phyloP scores from a whole-genome alignment of 2,797 vertebrate genomes.

The Pseudochromis fuscus region DNA sequence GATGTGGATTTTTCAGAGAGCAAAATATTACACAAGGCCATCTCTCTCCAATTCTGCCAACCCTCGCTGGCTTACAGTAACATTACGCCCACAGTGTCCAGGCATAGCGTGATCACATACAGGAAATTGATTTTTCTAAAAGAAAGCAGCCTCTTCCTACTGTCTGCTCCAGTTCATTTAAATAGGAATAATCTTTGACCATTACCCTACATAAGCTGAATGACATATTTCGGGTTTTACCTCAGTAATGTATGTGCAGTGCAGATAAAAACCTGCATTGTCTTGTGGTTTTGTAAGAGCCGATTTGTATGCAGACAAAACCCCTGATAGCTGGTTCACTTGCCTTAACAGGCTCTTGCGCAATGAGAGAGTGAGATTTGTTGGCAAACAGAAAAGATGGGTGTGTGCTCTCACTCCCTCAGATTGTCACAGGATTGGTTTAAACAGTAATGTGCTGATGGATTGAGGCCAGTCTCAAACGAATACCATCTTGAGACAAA shows the following conservation, averaged over 20 bases:
- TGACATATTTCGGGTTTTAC: conserved; percentile 9
- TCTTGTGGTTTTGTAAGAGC: conserved; percentile 33
- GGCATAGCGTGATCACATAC: conserved; percentile 56
- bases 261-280: conserved; percentile 20
- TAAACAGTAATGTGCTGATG: conserved; percentile 53
- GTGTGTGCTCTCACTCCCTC: conserved; percentile 62
- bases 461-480: conserved; percentile 21
- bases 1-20: conserved; percentile 39
- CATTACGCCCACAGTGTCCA: conserved; percentile 63
- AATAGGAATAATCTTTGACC: conserved; percentile 11
- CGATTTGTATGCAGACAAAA: conserved; percentile 19
- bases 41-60: conserved; percentile 50
- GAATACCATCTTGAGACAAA: conserved; percentile 47
- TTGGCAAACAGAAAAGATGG: conserved; percentile 69
- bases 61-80: conserved; percentile 61
- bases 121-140: conserved; percentile 74
- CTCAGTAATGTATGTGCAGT: not conserved
- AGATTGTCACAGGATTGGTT: conserved; percentile 70
- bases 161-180: conserved; percentile 44
- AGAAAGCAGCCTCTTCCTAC: conserved; percentile 45
- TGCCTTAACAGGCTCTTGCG: conserved; percentile 75
- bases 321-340: conserved; percentile 43
- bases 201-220: not conserved
- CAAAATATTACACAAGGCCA: conserved; percentile 56
- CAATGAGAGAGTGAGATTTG: conserved; percentile 63